Base-by-base conservation (phyloP, 2,113 vertebrate genomes). In the Ginglymostoma cirratum region DNA sequence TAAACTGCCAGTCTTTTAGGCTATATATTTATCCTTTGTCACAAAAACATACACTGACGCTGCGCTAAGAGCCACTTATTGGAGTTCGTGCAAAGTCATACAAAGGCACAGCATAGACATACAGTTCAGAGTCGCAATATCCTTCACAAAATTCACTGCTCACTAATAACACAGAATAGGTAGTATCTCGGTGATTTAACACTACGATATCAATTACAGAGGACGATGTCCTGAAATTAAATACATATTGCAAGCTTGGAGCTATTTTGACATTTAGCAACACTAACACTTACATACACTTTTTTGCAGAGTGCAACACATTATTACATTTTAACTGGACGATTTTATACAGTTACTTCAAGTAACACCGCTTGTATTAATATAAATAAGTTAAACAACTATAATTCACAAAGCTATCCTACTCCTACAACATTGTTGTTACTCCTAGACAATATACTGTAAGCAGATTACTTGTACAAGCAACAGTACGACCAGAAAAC, bases 321-420 rank as follows among this genome's bases (percentile, higher is more conserved):
- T 97, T 98, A 72, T 95, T 95, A 98, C 98, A 98, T 98, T 98
- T 97, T 98, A 98, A 98, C 97, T 98, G 98, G 98, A 98, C 97
- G 95, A 97, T 96, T 93, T 98, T 97, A 98, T 98, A 98, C 98
- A 98, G 97, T 98, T 98, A 98, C 97, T 98, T 98, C 98, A 98
- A 98, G 98, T 98, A 98, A 98, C 98, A 98, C 97, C 97, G 97
- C 98, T 98, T 97, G 98, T 97, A 97, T 98, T 97, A 98, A 98
- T 97, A 97, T 98, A 98, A 99, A 99, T 99, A 98, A 99, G 98
- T 99, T 99, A 99, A 98, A 98, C 98, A 98, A 98, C 98, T 98
- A 95, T 95, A 98, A 97, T 97, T 98, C 97, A 98, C 98, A 98
- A 98, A 97, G 98, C 98, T 98, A 98, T 98, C 98, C 98, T 98